phyloP scores from a whole-genome alignment of 2,113 vertebrate species.

The Megaleporinus macrocephalus region DNA sequence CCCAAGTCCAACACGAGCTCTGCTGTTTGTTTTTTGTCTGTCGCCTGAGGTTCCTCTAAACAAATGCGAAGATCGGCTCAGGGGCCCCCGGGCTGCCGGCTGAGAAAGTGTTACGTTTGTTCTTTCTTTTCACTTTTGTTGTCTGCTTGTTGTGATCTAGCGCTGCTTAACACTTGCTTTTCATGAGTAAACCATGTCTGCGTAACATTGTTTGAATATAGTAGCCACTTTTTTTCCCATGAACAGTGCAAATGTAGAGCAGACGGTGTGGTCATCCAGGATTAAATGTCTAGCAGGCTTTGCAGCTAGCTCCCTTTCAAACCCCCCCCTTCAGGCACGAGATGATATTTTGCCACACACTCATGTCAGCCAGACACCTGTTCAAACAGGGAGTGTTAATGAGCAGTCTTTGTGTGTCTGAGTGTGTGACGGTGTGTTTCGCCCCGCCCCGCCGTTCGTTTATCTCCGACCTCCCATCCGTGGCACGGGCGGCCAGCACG shows the following conservation, averaged over 20 bases:
- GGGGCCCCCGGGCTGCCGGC: background rate
- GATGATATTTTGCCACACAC: constrained; percentile 54
- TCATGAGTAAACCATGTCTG: constrained; percentile 14
- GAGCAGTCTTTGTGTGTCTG: constrained; percentile 63
- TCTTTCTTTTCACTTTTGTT: background rate
- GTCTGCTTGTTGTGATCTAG: constrained; percentile 3
- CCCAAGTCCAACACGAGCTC: constrained; percentile 36
- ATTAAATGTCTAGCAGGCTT: constrained; percentile 46
- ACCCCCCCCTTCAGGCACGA: constrained; percentile 47
- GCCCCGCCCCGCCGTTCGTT: constrained; percentile 51
- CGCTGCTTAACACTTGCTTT: constrained; percentile 12
- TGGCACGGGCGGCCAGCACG: constrained; percentile 48
- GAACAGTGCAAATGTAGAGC: constrained; percentile 18
- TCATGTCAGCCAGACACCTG: constrained; percentile 71
- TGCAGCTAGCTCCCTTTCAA: constrained; percentile 41
- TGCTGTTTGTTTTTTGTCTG: background rate
- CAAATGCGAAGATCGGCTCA: background rate
- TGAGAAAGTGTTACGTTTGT: background rate
- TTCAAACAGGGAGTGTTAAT: constrained; percentile 77
- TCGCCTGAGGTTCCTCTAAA: constrained; percentile 36
- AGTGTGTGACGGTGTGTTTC: constrained; percentile 45
- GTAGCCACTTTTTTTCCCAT: constrained; percentile 27
- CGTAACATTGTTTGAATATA: constrained; percentile 27
- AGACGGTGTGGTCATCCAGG: constrained; percentile 47
- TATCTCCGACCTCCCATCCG: constrained; percentile 53